Conservation (phyloP, 2,888 invertebrate species). For the Oligia strigilis region DNA sequence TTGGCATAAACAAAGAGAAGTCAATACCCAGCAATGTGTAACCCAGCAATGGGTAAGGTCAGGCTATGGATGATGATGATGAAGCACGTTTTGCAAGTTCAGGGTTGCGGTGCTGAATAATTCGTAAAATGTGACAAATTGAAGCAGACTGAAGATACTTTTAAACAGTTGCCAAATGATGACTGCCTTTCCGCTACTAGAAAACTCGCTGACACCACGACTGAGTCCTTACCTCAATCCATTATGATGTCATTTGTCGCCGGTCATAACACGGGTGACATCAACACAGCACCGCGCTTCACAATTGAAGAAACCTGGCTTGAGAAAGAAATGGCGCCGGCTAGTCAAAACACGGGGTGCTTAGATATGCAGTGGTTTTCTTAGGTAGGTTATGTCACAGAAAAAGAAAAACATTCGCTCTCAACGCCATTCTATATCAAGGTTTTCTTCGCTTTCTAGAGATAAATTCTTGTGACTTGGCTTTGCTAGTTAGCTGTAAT, state of each 20-base stretch:
- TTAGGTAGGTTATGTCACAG: background rate
- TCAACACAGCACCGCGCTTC: constrained; percentile 25
- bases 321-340: constrained; percentile 41
- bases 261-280: constrained; percentile 48
- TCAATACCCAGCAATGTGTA: background rate
- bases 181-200: background rate
- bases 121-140: background rate
- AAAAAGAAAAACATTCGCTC: background rate
- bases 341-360: constrained; percentile 38
- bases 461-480: background rate
- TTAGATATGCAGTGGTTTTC: constrained; percentile 7
- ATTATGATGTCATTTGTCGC: constrained; percentile 54
- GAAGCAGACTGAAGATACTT: background rate
- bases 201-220: constrained; percentile 27
- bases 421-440: background rate
- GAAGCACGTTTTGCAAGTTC: background rate
- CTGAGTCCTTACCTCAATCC: constrained; percentile 24
- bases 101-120: background rate
- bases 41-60: background rate
- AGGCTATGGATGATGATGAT: background rate
- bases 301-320: constrained; percentile 56
- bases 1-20: background rate
- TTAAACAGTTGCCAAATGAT: background rate
- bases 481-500: background rate
- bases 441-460: background rate